phyloP scores from a whole-genome alignment of 2,888 invertebrate species.

The Schizaphis graminum region DNA sequence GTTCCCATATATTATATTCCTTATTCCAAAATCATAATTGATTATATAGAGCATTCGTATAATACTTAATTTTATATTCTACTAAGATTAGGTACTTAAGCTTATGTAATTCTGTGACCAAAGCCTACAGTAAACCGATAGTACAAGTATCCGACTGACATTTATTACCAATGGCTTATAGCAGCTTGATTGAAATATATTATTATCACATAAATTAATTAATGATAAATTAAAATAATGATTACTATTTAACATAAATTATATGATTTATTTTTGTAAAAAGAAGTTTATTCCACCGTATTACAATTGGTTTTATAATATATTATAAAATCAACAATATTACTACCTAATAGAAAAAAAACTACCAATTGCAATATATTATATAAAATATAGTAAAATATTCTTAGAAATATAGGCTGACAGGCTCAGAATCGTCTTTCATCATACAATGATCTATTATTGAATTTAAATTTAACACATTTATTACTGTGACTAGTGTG shows the following conservation, averaged over 20 bases:
- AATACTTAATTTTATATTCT: not conserved
- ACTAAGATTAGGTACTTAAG: not conserved
- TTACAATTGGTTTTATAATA: not conserved
- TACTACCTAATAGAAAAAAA: not conserved
- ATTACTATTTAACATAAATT: not conserved
- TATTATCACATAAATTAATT: not conserved
- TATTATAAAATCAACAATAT: not conserved
- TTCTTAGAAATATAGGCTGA: not conserved
- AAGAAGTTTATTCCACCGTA: not conserved
- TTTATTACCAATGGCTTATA: not conserved
- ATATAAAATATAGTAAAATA: not conserved
- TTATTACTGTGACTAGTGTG: no score
- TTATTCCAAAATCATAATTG: not conserved
- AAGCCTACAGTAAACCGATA: not conserved
- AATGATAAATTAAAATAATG: not conserved
- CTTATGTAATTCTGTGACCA: not conserved
- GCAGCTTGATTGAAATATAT: not conserved
- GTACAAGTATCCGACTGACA: not conserved
- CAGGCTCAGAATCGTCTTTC: not conserved
- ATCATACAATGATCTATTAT: not conserved
- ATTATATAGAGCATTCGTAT: not conserved
- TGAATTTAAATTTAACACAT: not conserved
- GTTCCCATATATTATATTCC: no score
- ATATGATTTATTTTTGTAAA: not conserved
- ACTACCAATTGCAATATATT: not conserved